phyloP scores from a whole-genome alignment of 1,140 invertebrate genomes.

The Euschistus heros region DNA sequence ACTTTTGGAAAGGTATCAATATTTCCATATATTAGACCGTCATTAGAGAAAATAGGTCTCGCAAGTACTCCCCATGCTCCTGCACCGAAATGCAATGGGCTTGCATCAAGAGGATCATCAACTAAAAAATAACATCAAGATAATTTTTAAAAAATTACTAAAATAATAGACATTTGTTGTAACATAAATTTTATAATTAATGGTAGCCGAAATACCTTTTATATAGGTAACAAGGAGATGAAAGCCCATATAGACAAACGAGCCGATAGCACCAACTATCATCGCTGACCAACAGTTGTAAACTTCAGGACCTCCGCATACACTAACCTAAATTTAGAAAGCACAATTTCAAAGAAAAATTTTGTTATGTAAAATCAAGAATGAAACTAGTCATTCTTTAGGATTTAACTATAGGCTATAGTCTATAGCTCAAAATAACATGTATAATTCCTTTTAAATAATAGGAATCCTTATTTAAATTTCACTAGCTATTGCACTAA shows the following conservation, averaged over 20 bases:
- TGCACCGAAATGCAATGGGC: constrained; percentile 45
- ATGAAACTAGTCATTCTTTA: neutral
- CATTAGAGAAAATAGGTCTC: constrained; percentile 35
- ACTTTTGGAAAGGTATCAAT: neutral
- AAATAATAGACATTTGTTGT: no score
- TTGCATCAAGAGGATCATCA: constrained; percentile 50
- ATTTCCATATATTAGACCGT: constrained; percentile 33
- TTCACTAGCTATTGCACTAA: no score
- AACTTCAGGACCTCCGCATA: constrained; percentile 23
- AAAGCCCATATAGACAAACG: constrained; percentile 11
- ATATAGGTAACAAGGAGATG: constrained; percentile 17
- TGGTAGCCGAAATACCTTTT: constrained; percentile 16
- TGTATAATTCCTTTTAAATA: no score
- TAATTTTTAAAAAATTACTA: no score
- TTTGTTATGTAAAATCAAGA: neutral
- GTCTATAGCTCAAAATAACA: no score
- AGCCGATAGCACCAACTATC: constrained; percentile 20
- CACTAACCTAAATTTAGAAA: constrained; percentile 18
- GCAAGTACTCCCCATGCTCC: constrained; percentile 44
- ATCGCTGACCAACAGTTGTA: constrained; percentile 20
- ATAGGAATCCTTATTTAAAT: no score
- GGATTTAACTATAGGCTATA: no score
- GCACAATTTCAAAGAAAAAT: no score
- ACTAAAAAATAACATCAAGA: constrained; percentile 33
- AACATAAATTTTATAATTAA: no score